Conservation (phyloP, 2,797 vertebrate genomes). For the Syngnathus rostellatus region DNA sequence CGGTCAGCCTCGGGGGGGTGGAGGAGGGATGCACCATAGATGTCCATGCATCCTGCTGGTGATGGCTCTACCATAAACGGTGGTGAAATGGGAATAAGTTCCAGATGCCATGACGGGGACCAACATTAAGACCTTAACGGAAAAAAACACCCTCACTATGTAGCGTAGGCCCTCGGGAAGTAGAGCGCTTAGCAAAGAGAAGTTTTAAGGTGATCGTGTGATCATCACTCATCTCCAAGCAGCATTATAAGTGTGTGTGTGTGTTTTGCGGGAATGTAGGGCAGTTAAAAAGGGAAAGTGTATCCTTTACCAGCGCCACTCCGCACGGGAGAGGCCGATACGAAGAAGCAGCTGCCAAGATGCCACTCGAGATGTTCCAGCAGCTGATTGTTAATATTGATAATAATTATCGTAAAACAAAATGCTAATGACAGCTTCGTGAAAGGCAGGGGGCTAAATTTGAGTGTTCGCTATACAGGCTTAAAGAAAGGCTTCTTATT, state of each 20-base stretch:
- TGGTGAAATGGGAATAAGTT: conserved; percentile 56
- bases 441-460: not conserved
- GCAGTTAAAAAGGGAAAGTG: conserved; percentile 61
- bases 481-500: not conserved
- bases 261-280: conserved; percentile 48
- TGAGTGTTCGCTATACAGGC: too few relatives aligned
- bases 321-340: conserved; percentile 22
- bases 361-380: conserved; percentile 20
- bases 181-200: conserved; percentile 23
- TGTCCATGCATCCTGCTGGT: conserved; percentile 49
- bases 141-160: conserved; percentile 15
- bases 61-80: conserved; percentile 60
- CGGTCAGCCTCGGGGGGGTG: conserved; percentile 22
- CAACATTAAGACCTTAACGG: conserved; percentile 13
- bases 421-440: conserved; percentile 20
- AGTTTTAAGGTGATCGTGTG: conserved; percentile 45
- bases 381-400: not conserved
- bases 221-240: conserved; percentile 48
- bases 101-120: conserved; percentile 56
- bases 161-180: conserved; percentile 31
- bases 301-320: conserved; percentile 42
- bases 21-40: conserved; percentile 45
- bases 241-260: conserved; percentile 25
- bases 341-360: conserved; percentile 39
- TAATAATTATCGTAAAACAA: not conserved